Conservation (phyloP, 2,113 vertebrate genomes). For the Sebastes fasciatus region DNA sequence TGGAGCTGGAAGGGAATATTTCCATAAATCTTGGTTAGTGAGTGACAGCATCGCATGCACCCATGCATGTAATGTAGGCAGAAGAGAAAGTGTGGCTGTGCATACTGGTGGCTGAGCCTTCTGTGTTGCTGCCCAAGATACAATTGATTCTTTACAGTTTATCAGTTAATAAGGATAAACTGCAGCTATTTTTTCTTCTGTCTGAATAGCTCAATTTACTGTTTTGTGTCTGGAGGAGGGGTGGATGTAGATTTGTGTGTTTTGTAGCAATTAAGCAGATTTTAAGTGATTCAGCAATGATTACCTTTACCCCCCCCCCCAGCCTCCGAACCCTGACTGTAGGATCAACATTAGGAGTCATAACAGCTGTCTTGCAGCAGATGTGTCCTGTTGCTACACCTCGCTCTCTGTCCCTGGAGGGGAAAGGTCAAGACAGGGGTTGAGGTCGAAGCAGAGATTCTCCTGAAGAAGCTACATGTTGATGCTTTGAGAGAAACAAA, state of each 20-base stretch:
- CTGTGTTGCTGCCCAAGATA: conserved; percentile 10
- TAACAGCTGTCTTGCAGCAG: conserved; percentile 85
- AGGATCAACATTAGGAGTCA: conserved; percentile 79
- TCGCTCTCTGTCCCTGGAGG: conserved; percentile 75
- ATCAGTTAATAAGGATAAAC: conserved; percentile 14
- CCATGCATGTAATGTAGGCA: conserved; percentile 73
- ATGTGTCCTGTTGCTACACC: conserved; percentile 78
- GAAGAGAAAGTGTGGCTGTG: conserved; percentile 54
- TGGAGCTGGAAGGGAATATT: conserved; percentile 50
- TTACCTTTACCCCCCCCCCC: conserved; percentile 61
- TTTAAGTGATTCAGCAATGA: conserved; percentile 56
- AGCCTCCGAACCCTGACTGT: conserved; percentile 46
- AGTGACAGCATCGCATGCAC: conserved; percentile 63
- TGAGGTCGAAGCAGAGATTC: conserved; percentile 69
- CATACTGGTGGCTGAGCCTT: conserved; percentile 18
- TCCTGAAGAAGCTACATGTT: conserved; percentile 77
- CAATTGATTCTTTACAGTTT: conserved; percentile 17
- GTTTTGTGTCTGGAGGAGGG: conserved; percentile 17
- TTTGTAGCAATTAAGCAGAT: conserved; percentile 63
- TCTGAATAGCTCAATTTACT: conserved; percentile 27
- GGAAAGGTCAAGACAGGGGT: conserved; percentile 72
- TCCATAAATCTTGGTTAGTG: conserved; percentile 75
- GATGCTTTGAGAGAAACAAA: conserved; percentile 65
- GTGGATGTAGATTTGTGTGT: conserved; percentile 47
- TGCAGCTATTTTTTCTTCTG: not conserved